Base-by-base conservation (phyloP, 2,888 invertebrate genomes). In the Frankliniella intonsa region DNA sequence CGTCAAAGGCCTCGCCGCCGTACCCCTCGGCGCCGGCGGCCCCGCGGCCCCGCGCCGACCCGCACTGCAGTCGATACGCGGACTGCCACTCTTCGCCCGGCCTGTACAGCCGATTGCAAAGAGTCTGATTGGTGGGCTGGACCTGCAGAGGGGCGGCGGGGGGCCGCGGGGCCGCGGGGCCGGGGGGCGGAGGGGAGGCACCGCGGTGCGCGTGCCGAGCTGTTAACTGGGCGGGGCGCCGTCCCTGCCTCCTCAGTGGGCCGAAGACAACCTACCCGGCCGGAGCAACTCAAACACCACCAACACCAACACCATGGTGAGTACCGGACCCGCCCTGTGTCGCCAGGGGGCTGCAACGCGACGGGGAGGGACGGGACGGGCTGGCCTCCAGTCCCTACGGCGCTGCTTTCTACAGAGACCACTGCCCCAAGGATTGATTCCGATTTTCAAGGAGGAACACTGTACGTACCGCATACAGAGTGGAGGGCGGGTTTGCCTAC, bases 261-360 rank as follows among this genome's bases (percentile, higher is more conserved):
- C 69, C 69, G 69, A 76, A 76, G 69, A 76, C 69, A 76, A 22
- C 69, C 25, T 76, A 22, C 8, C 69, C 69, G 69, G 69, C 69
- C 69, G 69, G 69, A 76, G 69, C 69, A 76, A 76, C 22, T 76
- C 69, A 17, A 62, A 62, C 62, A 55, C 55, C 55, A 55, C 55
- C 69, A 76, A n/a, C 69, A 25, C 25, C 69, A 76, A 76, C 69
- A 76, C n/a, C 69, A 76, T 76, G 69, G 69, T 76, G 69, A 76
- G 69, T 25, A 62, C 62, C 10, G 3, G 25, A 7, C 62, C 19
- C 62, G 55, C 38, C 38, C 38, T 5, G 38, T 38, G 38, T 38
- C 38, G 38, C 5, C 38, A 38, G 38, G 5, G 38, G 38, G n/a
- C n/a, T n/a, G n/a, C n/a, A n/a, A n/a, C n/a, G n/a, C n/a, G n/a